phyloP scores from a whole-genome alignment of 2,113 vertebrate genomes.

The Neolamprologus hecqui region DNA sequence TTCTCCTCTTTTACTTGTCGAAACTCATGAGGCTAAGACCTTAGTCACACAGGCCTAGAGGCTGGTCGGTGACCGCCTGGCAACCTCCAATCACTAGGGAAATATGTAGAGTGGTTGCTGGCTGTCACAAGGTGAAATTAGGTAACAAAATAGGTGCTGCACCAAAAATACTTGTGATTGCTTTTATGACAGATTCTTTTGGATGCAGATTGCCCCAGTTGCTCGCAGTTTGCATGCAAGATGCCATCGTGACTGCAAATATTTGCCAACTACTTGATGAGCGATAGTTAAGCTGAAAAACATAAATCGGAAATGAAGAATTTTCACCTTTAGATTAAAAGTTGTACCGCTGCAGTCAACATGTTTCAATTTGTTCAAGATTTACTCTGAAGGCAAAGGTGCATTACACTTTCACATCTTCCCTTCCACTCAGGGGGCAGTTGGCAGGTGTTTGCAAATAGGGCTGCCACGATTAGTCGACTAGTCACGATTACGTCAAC shows the following conservation, averaged over 20 bases:
- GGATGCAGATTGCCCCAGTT: not conserved
- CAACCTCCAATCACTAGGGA: not conserved
- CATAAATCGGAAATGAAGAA: not conserved
- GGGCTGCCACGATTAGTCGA: not conserved
- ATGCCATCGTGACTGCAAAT: not conserved
- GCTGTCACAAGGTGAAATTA: not conserved
- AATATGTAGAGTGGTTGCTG: not conserved
- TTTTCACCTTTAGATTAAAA: not conserved
- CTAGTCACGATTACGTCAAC: not conserved
- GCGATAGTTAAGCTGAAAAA: not conserved
- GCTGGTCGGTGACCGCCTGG: not conserved
- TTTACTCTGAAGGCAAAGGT: not conserved
- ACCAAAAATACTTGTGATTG: not conserved
- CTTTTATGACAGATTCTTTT: not conserved
- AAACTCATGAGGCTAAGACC: not conserved
- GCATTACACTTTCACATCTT: not conserved
- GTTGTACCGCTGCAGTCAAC: not conserved
- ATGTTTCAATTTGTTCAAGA: not conserved
- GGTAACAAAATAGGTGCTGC: not conserved
- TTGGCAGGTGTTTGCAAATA: not conserved
- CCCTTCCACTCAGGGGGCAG: not conserved
- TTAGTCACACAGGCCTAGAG: not conserved
- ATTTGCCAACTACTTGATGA: not conserved
- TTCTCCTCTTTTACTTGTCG: not conserved
- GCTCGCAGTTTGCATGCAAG: not conserved